These are phyloP conservation scores for Misgurnus mizolepis DNA, from an alignment of 2,113 vertebrate species.

Conservation along the genomic window DNA sequence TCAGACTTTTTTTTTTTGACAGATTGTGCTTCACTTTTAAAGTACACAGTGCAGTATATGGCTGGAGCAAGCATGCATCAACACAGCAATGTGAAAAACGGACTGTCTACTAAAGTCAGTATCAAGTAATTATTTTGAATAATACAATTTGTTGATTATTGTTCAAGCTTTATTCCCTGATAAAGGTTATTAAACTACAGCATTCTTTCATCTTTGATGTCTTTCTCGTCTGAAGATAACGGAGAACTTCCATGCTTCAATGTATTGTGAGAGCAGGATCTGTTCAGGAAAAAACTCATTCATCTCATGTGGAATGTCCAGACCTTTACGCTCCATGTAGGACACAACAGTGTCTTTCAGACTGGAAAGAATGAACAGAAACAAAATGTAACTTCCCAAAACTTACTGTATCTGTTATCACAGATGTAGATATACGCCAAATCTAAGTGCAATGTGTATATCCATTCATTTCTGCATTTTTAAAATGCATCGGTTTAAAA, in stretches of 20 bases:
- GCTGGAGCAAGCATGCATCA: too few species aligned
- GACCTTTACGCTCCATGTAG: conserved; percentile 79
- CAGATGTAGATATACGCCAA: too few species aligned
- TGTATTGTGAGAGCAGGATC: conserved; percentile 75
- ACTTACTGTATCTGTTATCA: too few species aligned
- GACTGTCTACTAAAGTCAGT: not conserved
- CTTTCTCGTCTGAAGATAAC: conserved; percentile 75
- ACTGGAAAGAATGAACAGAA: conserved; percentile 67
- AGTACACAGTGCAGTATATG: not conserved
- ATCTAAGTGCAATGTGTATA: too few species aligned
- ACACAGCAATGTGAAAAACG: not conserved
- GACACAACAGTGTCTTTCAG: conserved; percentile 77
- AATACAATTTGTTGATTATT: too few species aligned
- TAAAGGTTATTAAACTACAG: not conserved
- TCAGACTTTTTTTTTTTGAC: not conserved
- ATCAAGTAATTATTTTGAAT: too few species aligned
- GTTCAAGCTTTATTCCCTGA: not conserved
- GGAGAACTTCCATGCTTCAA: conserved; percentile 81
- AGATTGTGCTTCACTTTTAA: not conserved
- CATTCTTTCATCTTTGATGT: conserved; percentile 50
- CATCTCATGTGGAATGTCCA: conserved; percentile 71
- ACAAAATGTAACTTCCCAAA: not conserved
- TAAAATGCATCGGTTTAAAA: too few species aligned
- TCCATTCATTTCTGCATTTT: too few species aligned
- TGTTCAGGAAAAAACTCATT: conserved; percentile 76